Evolutionary conservation across 2,113 vertebrate genomes (phyloP).

Genomic region (Pao palembangensis): DNA sequence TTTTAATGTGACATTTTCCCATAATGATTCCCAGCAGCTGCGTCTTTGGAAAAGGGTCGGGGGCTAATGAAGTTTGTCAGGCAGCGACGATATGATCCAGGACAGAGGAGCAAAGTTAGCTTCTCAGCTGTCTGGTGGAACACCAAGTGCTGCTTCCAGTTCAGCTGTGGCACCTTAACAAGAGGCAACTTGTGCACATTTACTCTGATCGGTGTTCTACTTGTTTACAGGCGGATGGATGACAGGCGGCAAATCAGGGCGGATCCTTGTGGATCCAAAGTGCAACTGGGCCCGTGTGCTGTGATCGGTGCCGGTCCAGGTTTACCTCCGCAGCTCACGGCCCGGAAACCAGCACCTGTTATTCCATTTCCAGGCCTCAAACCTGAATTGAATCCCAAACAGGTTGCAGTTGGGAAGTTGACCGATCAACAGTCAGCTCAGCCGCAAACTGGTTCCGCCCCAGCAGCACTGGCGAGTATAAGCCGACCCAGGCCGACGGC

Average conservation of each 20-base stretch:
- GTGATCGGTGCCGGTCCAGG: constrained; percentile 18
- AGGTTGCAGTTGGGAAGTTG: constrained; percentile 4
- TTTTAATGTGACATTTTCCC: not conserved
- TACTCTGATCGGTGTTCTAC: not conserved
- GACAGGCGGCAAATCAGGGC: constrained; percentile 35
- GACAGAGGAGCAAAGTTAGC: constrained; percentile 52
- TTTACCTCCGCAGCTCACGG: constrained; percentile 18
- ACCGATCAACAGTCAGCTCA: constrained; percentile 25
- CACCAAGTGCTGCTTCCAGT: not conserved
- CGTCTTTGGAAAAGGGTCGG: constrained; percentile 26
- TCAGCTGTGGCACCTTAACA: not conserved
- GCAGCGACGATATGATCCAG: constrained; percentile 53
- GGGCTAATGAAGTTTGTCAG: constrained; percentile 50
- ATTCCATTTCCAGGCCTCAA: constrained; percentile 15
- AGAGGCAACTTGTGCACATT: too few species aligned
- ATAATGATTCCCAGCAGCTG: not conserved
- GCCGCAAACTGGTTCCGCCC: constrained; percentile 2
- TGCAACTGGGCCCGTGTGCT: constrained; percentile 30
- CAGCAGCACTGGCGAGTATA: constrained; percentile 49
- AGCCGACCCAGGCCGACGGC: constrained; percentile 72
- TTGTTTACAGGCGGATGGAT: constrained; percentile 69
- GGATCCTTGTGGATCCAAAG: constrained; percentile 40
- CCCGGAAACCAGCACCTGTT: constrained; percentile 18
- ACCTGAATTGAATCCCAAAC: constrained; percentile 15
- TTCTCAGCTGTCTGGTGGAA: constrained; percentile 4